phyloP scores from a whole-genome alignment of 1,140 invertebrate genomes.

The Hormaphis cornu region DNA sequence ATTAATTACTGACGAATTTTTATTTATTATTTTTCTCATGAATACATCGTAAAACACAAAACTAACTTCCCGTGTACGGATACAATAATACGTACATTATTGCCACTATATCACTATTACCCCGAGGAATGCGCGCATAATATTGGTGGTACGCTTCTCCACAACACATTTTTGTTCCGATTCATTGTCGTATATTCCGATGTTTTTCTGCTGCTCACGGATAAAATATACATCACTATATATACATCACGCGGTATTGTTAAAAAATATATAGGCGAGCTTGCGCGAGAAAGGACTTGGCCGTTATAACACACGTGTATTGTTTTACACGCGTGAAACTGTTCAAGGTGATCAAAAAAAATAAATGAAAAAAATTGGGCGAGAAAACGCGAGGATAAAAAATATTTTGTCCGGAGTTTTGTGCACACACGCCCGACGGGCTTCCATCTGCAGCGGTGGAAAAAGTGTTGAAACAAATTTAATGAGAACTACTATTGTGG shows the following conservation, averaged over 20 bases:
- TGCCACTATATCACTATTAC: not conserved
- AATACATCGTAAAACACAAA: not conserved
- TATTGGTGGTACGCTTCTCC: not conserved
- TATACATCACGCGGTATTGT: not conserved
- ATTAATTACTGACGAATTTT: slow-evolving; percentile 15
- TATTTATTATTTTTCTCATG: too few relatives aligned
- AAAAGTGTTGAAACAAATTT: not conserved
- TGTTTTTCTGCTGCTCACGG: not conserved
- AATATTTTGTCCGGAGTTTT: not conserved
- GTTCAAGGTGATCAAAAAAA: slow-evolving; percentile 28
- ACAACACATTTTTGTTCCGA: not conserved
- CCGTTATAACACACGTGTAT: too few relatives aligned
- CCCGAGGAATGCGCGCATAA: not conserved
- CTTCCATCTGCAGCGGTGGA: not conserved
- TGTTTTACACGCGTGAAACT: not conserved
- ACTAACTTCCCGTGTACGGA: not conserved
- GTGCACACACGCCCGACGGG: not conserved
- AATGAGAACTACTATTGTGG: not conserved
- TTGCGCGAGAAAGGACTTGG: too few relatives aligned
- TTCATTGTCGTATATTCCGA: not conserved
- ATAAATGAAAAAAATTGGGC: too few relatives aligned
- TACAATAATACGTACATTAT: not conserved
- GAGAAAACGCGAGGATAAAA: not conserved
- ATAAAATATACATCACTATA: not conserved
- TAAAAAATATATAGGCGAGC: too few relatives aligned